Base-by-base conservation (phyloP, 2,888 invertebrate species). In the Microctonus aethiopoides region DNA sequence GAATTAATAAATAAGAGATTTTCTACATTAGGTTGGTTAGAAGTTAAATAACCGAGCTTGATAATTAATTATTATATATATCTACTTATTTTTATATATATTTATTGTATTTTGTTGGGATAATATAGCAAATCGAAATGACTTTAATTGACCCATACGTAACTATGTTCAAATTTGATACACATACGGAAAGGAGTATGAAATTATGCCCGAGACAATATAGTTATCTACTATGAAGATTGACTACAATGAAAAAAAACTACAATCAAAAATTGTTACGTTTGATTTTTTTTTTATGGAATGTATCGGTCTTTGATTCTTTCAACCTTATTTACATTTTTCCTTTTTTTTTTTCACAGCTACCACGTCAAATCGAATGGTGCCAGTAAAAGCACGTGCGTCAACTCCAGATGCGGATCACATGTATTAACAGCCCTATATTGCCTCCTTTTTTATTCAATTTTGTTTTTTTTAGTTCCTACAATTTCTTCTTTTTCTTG, bases 341-440 rank as follows among this genome's bases (percentile, higher is more conserved):
- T 11, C 52, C 52, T 52, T 52, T 34, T 34, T 20, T 29, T 29
- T 16, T n/a, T 46, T 10, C 7, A 5, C 6, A 41, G 39, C 51
- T 24, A 59, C 57, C 67, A 39, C 41, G 66, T 64, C 51, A 34
- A 70, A 62, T 71, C 29, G 57, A 51, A 65, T 39, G 29, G 41
- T 65, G 69, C 56, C 36, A 41, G n/a, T n/a, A n/a, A n/a, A n/a
- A 68, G 69, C 74, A 72, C 70, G 72, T 70, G 67, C 70, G 51
- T 57, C 62, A 70, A 73, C 32, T 61, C 70, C 74, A 76, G 65
- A 75, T 75, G 76, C 65, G 57, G 39, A 64, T 67, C 75, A 76
- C 75, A 74, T 75, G 76, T 71, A 5, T n/a, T 62, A 52, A 68
- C 29, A 34, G 34, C 59, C 51, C 59, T 69, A 64, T 68, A 61